Conservation (phyloP, 1,140 invertebrate species). For the Drosophila sp. region DNA sequence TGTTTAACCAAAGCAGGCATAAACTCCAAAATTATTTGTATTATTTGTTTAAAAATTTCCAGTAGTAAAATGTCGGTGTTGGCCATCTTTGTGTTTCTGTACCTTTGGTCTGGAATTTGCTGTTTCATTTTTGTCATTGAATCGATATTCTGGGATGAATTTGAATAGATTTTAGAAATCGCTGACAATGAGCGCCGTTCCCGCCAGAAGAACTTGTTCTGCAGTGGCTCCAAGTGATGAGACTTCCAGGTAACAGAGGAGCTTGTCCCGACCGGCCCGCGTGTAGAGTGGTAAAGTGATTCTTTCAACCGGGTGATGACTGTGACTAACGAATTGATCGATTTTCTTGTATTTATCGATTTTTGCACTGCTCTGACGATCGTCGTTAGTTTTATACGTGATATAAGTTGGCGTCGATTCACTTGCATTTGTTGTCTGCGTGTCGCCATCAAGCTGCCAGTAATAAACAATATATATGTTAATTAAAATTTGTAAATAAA, state of each 20-base stretch:
- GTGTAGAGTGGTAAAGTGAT: constrained; percentile 70
- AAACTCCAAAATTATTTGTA: background rate
- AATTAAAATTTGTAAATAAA: background rate
- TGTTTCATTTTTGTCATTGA: constrained; percentile 13
- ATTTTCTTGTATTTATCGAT: constrained; percentile 30
- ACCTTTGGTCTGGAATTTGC: constrained; percentile 13
- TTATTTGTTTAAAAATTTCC: constrained; percentile 1
- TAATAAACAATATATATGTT: background rate
- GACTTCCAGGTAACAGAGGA: constrained; percentile 71
- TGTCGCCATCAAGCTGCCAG: constrained; percentile 61
- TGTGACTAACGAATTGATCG: constrained; percentile 30
- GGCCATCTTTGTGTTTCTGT: background rate
- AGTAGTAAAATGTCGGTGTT: constrained; percentile 12
- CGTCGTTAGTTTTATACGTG: constrained; percentile 44
- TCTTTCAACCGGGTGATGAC: background rate
- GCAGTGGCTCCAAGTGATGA: constrained; percentile 37
- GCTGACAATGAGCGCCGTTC: constrained; percentile 75
- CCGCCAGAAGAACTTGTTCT: constrained; percentile 72
- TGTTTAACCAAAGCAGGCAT: background rate
- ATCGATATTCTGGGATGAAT: constrained; percentile 27
- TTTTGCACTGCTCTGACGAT: background rate
- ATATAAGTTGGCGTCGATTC: constrained; percentile 47
- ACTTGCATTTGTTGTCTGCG: constrained; percentile 34
- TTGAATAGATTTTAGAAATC: constrained; percentile 55
- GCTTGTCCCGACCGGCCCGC: constrained; percentile 59